A percentile compares a stretch with the other conserved stretches of the same genome.
phyloP scores from a whole-genome alignment of 2,888 invertebrate genomes.

The Ectropis crepuscularia region DNA sequence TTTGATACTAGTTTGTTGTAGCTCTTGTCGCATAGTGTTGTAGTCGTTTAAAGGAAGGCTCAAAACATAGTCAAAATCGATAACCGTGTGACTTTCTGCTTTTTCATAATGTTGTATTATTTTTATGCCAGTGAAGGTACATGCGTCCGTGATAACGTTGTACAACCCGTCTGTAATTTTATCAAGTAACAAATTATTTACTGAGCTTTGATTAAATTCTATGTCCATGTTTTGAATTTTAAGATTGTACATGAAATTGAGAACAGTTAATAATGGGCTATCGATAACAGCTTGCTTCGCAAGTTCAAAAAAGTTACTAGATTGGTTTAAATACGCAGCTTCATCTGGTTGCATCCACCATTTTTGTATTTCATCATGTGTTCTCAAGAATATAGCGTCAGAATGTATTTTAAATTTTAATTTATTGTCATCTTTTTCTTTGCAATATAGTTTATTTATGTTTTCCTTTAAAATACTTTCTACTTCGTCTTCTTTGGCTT shows the following conservation, averaged over 20 bases:
- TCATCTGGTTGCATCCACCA: conserved; percentile 54
- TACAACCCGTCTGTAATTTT: conserved; percentile 32
- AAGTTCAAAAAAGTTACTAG: conserved; percentile 47
- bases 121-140: conserved; percentile 49
- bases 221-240: conserved; percentile 48
- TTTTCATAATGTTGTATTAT: conserved; percentile 45
- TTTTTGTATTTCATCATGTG: conserved; percentile 58
- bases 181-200: conserved; percentile 44
- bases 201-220: conserved; percentile 39
- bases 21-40: conserved; percentile 48
- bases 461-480: conserved; percentile 50
- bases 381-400: conserved; percentile 54
- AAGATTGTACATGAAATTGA: conserved; percentile 50
- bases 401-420: conserved; percentile 51
- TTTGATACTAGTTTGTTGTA: conserved; percentile 40
- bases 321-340: conserved; percentile 48
- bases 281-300: conserved; percentile 53
- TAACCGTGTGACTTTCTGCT: conserved; percentile 43
- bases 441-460: conserved; percentile 48
- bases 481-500: conserved; percentile 52
- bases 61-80: conserved; percentile 52
- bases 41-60: conserved; percentile 49
- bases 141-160: conserved; percentile 47
- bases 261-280: conserved; percentile 50
- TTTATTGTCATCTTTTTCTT: conserved; percentile 43